These are phyloP conservation scores for Galeopsomyia nigrocyanea DNA, from an alignment of 2,888 invertebrate species.

Conservation along the genomic window DNA sequence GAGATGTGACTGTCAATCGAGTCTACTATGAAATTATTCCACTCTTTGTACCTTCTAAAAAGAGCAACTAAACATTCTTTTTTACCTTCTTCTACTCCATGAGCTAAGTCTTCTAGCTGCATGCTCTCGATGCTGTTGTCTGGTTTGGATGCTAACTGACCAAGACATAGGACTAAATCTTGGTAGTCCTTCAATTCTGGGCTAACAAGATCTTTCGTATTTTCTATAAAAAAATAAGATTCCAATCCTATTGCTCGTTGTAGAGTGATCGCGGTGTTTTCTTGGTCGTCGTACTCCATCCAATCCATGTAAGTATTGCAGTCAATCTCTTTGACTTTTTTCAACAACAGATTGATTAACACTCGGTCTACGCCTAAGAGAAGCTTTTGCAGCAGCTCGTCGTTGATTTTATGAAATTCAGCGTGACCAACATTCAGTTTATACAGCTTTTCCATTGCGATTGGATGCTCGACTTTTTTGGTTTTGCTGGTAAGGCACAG, in stretches of 20 bases:
- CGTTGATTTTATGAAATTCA: conserved; percentile 47
- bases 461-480: conserved; percentile 8
- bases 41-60: conserved; percentile 55
- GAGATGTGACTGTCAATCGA: conserved; percentile 48
- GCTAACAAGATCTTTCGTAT: conserved; percentile 48
- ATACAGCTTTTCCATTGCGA: conserved; percentile 52
- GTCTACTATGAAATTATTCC: conserved; percentile 55
- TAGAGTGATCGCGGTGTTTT: conserved; percentile 55
- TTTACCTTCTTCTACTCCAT: conserved; percentile 50
- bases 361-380: conserved; percentile 52
- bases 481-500: conserved; percentile 50
- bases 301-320: conserved; percentile 60
- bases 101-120: conserved; percentile 54
- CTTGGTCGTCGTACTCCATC: conserved; percentile 58
- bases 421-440: conserved; percentile 58
- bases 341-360: conserved; percentile 54
- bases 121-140: conserved; percentile 41
- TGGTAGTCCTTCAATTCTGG: conserved; percentile 50
- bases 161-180: conserved; percentile 55
- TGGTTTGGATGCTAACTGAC: conserved; percentile 58
- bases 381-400: conserved; percentile 38
- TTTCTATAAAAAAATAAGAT: conserved; percentile 56
- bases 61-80: conserved; percentile 54
- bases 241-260: conserved; percentile 61
- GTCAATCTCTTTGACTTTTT: conserved; percentile 58